Conservation (phyloP, 2,888 invertebrate species). For the Mesorhabditis sp. region DNA sequence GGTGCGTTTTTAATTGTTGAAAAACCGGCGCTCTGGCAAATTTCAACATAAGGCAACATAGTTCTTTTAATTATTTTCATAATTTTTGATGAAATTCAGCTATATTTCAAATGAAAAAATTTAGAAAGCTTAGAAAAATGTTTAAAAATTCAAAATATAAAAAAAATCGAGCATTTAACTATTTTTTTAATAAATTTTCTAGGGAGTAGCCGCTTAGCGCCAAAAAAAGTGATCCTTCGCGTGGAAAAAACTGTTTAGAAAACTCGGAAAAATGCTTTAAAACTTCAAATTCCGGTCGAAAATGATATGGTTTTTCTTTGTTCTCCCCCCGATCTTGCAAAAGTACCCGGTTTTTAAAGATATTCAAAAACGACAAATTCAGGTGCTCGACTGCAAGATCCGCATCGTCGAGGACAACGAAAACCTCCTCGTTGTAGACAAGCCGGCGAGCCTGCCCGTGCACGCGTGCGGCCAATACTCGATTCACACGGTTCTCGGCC, state of each 20-base stretch:
- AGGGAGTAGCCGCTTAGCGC: not conserved
- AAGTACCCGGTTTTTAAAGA: not conserved
- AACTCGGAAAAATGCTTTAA: too few relatives aligned
- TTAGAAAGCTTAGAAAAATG: not conserved
- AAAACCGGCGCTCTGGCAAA: too few relatives aligned
- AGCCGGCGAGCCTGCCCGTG: conserved; percentile 54
- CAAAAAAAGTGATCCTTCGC: not conserved
- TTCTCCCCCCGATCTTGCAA: not conserved
- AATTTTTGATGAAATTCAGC: not conserved
- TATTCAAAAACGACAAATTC: conserved; percentile 7
- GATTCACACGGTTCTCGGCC: conserved; percentile 92
- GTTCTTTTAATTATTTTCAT: not conserved
- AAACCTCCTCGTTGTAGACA: conserved; percentile 83
- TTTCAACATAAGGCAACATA: not conserved
- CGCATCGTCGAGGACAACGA: conserved; percentile 95
- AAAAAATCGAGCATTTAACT: too few relatives aligned
- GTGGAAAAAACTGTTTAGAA: too few relatives aligned
- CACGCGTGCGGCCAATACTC: conserved; percentile 97
- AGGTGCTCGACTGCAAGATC: conserved; percentile 79
- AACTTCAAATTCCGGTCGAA: too few relatives aligned
- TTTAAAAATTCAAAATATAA: not conserved
- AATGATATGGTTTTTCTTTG: too few relatives aligned
- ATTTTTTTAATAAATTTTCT: not conserved
- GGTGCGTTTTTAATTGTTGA: conserved; percentile 19
- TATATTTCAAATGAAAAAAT: not conserved